Conservation (phyloP, 2,888 invertebrate genomes). For the Lithophane socia region DNA sequence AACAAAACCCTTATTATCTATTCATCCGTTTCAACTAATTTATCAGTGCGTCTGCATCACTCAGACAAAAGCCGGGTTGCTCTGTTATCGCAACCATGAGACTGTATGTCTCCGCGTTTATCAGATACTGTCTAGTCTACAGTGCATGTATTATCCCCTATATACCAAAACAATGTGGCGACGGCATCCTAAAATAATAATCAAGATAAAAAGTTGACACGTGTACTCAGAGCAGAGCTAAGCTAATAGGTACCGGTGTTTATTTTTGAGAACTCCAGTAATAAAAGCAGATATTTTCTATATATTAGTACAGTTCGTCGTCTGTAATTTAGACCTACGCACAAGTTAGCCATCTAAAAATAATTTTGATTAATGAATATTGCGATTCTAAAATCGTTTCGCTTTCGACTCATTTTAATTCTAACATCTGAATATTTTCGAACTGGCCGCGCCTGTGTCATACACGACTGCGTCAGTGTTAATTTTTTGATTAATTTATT, state of each 20-base stretch:
- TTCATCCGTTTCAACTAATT: conserved; percentile 39
- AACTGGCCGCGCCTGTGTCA: conserved; percentile 23
- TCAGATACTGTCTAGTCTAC: conserved; percentile 53
- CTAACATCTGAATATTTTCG: conserved; percentile 21
- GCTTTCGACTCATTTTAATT: conserved; percentile 42
- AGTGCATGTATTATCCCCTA: conserved; percentile 54
- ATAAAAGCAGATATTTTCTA: conserved; percentile 29
- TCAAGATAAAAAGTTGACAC: conserved; percentile 45
- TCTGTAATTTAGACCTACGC: conserved; percentile 40
- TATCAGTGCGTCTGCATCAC: conserved; percentile 54
- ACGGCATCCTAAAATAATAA: conserved; percentile 43
- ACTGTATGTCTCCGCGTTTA: conserved; percentile 61
- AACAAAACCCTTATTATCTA: conserved; percentile 10
- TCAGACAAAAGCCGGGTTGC: conserved; percentile 55
- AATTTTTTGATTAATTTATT: conserved; percentile 15
- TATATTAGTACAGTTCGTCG: conserved; percentile 33
- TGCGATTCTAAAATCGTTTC: conserved; percentile 38
- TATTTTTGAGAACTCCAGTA: conserved; percentile 23
- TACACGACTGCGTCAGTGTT: conserved; percentile 28
- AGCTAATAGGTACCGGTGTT: conserved; percentile 6
- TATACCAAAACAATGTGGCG: conserved; percentile 31
- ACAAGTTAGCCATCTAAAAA: conserved; percentile 32
- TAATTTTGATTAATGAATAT: conserved; percentile 51
- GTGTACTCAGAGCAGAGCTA: conserved; percentile 23
- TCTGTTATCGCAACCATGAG: conserved; percentile 55